Base-by-base conservation (phyloP, 2,797 vertebrate species). In the Hypotaenidia philippensis region DNA sequence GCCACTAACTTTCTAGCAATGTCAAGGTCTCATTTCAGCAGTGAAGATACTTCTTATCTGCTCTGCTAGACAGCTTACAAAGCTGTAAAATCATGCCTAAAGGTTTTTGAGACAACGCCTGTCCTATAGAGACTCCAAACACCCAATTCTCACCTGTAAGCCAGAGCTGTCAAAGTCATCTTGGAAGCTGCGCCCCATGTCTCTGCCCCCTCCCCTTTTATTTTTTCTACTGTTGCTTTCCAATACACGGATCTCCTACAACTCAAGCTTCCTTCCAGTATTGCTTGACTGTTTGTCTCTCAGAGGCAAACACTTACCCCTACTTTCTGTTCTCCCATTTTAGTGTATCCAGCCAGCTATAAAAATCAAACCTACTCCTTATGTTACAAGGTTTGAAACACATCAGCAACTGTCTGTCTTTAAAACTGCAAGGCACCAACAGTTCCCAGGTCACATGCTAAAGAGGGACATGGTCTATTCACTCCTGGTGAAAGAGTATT, bases 161-260 rank as follows among this genome's bases (percentile, higher is more conserved):
- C 56, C 75, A 82, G 49, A 36, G 56, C 55, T 50, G 11, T 29
- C 59, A 40, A 53, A 81, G 31, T 53, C 7, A 32, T 27, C 38
- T 40, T 45, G 19, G 44, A 69, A 92, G 52, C 18, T 69, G 34
- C 9, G 17, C 11, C 8, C 10, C 8, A n/a, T 13, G 80, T 41
- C 8, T 45, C 26, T 36, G 8, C 75, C 14, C 5, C 2, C 41
- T 17, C 40, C 40, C 14, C 14, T 40, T 27, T 70, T 57, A 49
- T 6, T 17, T 19, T 23, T 40, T 44, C 29, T 49, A 59, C 10
- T 3, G 4, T 17, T 77, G 75, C 29, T 36, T 65, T 59, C 36
- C 1, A 0, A 50, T 4, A 61, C 7, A 19, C 0, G 1, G 21
- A 36, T 70, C n/a, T 3, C 13, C 29, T 53, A 41, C 32, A 87